phyloP scores from a whole-genome alignment of 2,888 invertebrate species.

The Nymphalis urticae region DNA sequence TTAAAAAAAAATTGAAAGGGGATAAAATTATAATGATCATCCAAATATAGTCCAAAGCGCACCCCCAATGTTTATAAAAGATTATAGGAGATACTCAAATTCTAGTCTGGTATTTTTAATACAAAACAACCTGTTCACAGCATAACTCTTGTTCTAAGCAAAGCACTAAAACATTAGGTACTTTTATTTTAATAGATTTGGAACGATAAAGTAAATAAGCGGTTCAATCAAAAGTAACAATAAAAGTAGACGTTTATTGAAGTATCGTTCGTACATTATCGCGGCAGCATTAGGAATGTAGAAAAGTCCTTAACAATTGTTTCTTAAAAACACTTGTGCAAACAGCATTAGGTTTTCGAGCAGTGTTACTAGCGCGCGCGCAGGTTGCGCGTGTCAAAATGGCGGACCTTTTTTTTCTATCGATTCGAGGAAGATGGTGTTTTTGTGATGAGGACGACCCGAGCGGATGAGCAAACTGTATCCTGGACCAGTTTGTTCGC shows the following conservation, averaged over 20 bases:
- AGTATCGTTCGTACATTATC: slow-evolving; percentile 38
- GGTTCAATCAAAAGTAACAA: slow-evolving; percentile 9
- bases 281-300: slow-evolving; percentile 70
- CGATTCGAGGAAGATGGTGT: slow-evolving; percentile 25
- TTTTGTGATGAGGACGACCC: slow-evolving; percentile 60
- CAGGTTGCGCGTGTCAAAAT: slow-evolving; percentile 37
- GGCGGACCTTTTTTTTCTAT: slow-evolving; percentile 22
- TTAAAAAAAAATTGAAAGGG: too few relatives aligned
- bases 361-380: slow-evolving; percentile 56
- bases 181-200: not conserved
- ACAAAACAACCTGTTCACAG: too few relatives aligned
- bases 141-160: too few relatives aligned
- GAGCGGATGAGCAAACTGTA: slow-evolving; percentile 82
- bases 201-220: slow-evolving; percentile 10
- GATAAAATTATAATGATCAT: too few relatives aligned
- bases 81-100: too few relatives aligned
- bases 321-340: slow-evolving; percentile 78
- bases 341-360: slow-evolving; percentile 65
- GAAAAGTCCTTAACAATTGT: slow-evolving; percentile 78
- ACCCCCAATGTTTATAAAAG: too few relatives aligned
- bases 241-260: slow-evolving; percentile 29
- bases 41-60: too few relatives aligned
- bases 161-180: too few relatives aligned
- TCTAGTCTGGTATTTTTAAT: too few relatives aligned
- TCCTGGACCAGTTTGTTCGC: slow-evolving; percentile 78